Evolutionary conservation across 2,797 vertebrate genomes (phyloP).

Genomic region (Neosalanx taihuensis): DNA sequence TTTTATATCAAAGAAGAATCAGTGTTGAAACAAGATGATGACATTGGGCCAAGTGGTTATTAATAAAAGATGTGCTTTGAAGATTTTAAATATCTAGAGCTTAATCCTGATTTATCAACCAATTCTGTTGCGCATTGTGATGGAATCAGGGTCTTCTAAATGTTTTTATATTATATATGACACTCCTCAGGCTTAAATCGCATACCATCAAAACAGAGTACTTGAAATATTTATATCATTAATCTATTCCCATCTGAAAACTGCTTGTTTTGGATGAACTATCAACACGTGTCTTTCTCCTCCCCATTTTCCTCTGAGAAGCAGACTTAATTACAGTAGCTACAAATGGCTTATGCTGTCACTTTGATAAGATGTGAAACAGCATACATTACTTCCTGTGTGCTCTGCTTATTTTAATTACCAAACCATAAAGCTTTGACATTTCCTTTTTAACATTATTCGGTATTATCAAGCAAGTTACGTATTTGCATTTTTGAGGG

Average conservation of each 20-base stretch:
- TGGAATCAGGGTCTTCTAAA: neutral
- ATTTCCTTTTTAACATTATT: neutral
- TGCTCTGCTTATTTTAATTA: neutral
- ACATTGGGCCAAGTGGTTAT: neutral
- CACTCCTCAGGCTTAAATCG: neutral
- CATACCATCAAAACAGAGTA: neutral
- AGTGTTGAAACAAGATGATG: too few species aligned
- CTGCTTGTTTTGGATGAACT: too few species aligned
- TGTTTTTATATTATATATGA: too few species aligned
- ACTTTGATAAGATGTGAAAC: too few species aligned
- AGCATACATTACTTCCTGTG: neutral
- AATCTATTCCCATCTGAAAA: too few species aligned
- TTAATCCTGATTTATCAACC: neutral
- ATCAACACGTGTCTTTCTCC: too few species aligned
- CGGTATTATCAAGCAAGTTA: too few species aligned
- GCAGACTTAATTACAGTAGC: neutral
- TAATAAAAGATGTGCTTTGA: neutral
- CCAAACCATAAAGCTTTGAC: too few species aligned
- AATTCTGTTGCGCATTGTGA: neutral
- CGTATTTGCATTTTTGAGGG: too few species aligned
- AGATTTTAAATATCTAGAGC: neutral
- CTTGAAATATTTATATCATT: too few species aligned
- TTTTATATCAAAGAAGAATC: too few species aligned
- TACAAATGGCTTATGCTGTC: neutral
- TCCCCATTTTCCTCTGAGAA: too few species aligned